Percentiles rank a stretch among this genome's conserved stretches.
Evolutionary conservation across 2,797 vertebrate species (phyloP).

Genomic region (Hapalemur alaotrensis): DNA sequence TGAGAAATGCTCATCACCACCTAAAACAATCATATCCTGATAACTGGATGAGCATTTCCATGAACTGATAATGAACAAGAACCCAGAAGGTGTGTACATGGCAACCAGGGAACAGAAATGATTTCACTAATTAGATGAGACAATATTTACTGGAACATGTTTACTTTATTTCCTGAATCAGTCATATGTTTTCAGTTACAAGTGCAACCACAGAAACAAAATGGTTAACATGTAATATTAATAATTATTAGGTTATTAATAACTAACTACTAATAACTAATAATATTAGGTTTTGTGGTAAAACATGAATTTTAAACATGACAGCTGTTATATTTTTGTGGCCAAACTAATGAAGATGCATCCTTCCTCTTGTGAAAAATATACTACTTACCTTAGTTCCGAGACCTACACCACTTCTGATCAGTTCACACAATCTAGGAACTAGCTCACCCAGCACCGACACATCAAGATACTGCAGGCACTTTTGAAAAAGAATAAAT

Average conservation of each 20-base stretch:
- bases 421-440: constrained; percentile 95
- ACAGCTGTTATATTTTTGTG: not conserved
- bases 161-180: constrained; percentile 42
- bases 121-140: not conserved
- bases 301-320: constrained; percentile 20
- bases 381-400: constrained; percentile 93
- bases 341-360: not conserved
- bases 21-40: not conserved
- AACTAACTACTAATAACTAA: too few relatives aligned
- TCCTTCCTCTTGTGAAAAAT: constrained; percentile 1
- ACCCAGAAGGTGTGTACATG: not conserved
- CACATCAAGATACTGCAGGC: constrained; percentile 96
- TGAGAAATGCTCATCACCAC: not conserved
- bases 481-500: constrained; percentile 84
- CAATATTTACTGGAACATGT: not conserved
- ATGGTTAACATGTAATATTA: not conserved
- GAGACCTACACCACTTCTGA: constrained; percentile 96
- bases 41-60: not conserved
- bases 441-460: constrained; percentile 94
- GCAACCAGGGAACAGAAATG: not conserved
- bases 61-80: not conserved
- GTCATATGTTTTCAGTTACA: constrained; percentile 4
- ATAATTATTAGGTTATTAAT: not conserved
- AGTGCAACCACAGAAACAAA: constrained; percentile 43
- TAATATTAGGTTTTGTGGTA: not conserved